A percentile compares a stretch with the other conserved stretches of the same genome.
These are phyloP conservation scores for Catharus bicknelli DNA, from an alignment of 2,113 vertebrate genomes.

Conservation along the genomic window DNA sequence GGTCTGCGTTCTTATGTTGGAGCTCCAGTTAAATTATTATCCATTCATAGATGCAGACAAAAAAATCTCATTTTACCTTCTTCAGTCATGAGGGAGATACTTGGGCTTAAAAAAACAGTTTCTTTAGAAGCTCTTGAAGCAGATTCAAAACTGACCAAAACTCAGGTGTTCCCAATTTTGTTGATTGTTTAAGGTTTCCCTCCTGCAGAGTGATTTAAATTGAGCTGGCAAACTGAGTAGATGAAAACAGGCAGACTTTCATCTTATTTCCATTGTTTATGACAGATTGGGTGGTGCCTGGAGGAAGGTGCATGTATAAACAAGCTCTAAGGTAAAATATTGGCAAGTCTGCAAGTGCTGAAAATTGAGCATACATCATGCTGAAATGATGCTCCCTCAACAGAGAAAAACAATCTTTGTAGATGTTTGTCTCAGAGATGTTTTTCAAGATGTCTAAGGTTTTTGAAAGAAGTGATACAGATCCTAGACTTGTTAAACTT, in stretches of 20 bases:
- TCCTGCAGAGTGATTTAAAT: slow-evolving; percentile 6
- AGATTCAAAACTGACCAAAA: background rate
- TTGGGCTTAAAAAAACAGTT: background rate
- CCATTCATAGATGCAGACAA: background rate
- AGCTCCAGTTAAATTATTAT: background rate
- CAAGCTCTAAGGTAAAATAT: slow-evolving; percentile 30
- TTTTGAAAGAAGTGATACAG: background rate
- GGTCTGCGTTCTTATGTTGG: background rate
- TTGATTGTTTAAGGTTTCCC: background rate
- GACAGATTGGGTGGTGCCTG: background rate
- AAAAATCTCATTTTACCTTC: background rate
- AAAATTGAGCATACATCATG: slow-evolving; percentile 8
- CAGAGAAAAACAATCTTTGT: background rate
- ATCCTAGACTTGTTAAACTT: background rate
- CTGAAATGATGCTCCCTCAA: background rate
- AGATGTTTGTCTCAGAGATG: background rate
- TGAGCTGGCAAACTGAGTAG: background rate
- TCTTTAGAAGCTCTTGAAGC: background rate
- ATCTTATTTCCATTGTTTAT: slow-evolving; percentile 18
- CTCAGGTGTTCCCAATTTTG: background rate
- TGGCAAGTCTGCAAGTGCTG: slow-evolving; percentile 18
- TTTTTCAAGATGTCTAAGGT: background rate
- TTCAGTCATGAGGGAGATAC: background rate
- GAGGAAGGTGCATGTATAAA: slow-evolving; percentile 28
- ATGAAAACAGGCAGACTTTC: background rate